Evolutionary conservation across 1,140 invertebrate species (phyloP).

Genomic region (Mylabris phalerata): DNA sequence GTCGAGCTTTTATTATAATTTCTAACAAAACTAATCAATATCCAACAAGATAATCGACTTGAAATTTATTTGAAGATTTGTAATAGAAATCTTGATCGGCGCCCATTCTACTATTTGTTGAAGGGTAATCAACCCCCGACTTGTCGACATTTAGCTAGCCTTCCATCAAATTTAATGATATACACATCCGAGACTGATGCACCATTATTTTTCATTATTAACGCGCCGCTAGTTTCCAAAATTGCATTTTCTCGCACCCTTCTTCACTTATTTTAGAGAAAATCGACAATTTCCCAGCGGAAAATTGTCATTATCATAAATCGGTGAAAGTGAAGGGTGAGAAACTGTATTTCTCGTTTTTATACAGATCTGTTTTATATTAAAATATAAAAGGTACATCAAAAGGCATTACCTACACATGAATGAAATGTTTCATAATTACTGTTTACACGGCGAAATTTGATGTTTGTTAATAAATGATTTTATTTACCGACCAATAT

Average conservation of each 20-base stretch:
- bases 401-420: slow-evolving; percentile 18
- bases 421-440: slow-evolving; percentile 19
- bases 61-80: no score
- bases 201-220: slow-evolving; percentile 44
- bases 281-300: no score
- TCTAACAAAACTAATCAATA: no score
- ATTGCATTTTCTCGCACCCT: slow-evolving; percentile 21
- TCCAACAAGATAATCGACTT: no score
- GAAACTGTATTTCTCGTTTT: no score
- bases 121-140: slow-evolving; percentile 1
- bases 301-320: no score
- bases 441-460: slow-evolving; percentile 20
- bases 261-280: no score
- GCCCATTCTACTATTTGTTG: no score
- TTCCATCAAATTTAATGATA: slow-evolving; percentile 43
- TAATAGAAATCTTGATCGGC: no score
- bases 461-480: slow-evolving; percentile 23
- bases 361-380: no score
- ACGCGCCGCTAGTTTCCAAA: slow-evolving; percentile 36
- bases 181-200: slow-evolving; percentile 36
- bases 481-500: slow-evolving; percentile 18
- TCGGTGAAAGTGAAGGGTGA: no score
- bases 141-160: slow-evolving; percentile 28
- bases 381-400: slow-evolving; percentile 13
- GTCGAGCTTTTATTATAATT: no score